These are phyloP conservation scores for Oreocharis arfaki DNA, from an alignment of 2,113 vertebrate species.

Conservation along the genomic window DNA sequence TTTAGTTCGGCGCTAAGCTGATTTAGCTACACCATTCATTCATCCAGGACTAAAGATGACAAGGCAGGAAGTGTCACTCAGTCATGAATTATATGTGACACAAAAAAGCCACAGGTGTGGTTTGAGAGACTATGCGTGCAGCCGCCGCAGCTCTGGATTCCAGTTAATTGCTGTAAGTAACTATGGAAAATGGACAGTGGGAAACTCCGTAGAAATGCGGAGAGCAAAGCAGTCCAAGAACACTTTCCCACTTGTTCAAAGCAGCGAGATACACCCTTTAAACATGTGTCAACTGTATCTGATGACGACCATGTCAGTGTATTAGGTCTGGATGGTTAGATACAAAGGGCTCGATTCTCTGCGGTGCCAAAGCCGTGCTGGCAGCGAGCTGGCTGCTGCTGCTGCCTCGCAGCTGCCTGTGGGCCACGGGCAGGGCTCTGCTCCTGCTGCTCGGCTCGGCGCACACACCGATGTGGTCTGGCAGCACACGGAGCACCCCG, in stretches of 20 bases:
- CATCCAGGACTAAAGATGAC: slow-evolving; percentile 37
- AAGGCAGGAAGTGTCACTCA: slow-evolving; percentile 55
- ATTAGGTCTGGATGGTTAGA: slow-evolving; percentile 52
- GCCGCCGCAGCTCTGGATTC: slow-evolving; percentile 11
- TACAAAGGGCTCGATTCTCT: slow-evolving; percentile 48
- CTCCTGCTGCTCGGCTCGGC: not conserved
- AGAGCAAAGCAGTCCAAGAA: slow-evolving; percentile 17
- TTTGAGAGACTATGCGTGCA: slow-evolving; percentile 11
- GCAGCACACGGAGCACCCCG: not conserved
- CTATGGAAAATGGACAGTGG: slow-evolving; percentile 40
- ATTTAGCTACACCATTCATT: slow-evolving; percentile 38
- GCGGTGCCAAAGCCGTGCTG: not conserved
- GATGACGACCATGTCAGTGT: slow-evolving; percentile 52
- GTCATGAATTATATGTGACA: slow-evolving; percentile 52
- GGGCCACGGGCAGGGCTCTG: not conserved
- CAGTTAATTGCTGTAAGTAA: slow-evolving; percentile 35
- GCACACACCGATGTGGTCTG: fast-evolving
- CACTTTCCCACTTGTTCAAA: slow-evolving; percentile 42
- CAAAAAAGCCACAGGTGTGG: slow-evolving; percentile 54
- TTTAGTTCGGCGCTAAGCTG: slow-evolving; percentile 4
- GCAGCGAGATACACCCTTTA: slow-evolving; percentile 13
- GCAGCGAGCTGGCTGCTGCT: not conserved
- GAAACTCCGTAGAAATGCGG: slow-evolving; percentile 20
- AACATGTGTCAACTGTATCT: slow-evolving; percentile 46
- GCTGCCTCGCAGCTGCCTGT: slow-evolving; percentile 7